Base-by-base conservation (phyloP, 2,888 invertebrate genomes). In the Gerris lacustris region DNA sequence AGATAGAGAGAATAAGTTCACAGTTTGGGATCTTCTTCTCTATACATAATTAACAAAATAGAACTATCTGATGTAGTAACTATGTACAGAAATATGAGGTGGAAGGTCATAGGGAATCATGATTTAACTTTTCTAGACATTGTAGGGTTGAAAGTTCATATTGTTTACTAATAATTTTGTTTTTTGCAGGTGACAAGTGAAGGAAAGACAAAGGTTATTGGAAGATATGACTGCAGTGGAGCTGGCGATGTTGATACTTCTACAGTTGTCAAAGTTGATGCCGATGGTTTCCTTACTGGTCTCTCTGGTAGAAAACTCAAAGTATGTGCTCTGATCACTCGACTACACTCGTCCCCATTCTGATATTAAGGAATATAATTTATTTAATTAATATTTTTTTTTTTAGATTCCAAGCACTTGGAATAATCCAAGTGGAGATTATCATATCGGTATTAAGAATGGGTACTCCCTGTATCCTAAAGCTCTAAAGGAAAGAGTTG, bases 221-320 rank as follows among this genome's bases (percentile, higher is more conserved):
- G 96, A 80, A 86, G 97, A 73, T 92, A 89, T 79, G 97, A 99
- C 83, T 95, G 96, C 78, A 93, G 93, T 77, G 99, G 99, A 31
- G 91, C 94, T 79, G 99, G 98, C 6, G 98, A 99, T 85, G 95
- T 98, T 71, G 93, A 93, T 80, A 96, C 94, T 6, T 90, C 90
- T 69, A 89, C 87, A 72, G 83, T 90, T 74, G 88, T 89, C 6
- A 85, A 86, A 72, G 82, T 83, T n/a, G 64, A 64, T 64, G 83
- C 80, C 72, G 84, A 85, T 77, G 93, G 92, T 55, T 82, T 81
- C 76, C 86, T 96, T 75, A 88, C 88, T 78, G 96, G 96, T 69
- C 79, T 96, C 18, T 92, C 93, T 72, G 97, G 97, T 44, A 86
- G 94, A 73, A 89, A 88, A 79, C 82, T 99, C 66, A 92, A 91